Base-by-base conservation (phyloP, 1,140 invertebrate genomes). In the Drosophila ficusphila region DNA sequence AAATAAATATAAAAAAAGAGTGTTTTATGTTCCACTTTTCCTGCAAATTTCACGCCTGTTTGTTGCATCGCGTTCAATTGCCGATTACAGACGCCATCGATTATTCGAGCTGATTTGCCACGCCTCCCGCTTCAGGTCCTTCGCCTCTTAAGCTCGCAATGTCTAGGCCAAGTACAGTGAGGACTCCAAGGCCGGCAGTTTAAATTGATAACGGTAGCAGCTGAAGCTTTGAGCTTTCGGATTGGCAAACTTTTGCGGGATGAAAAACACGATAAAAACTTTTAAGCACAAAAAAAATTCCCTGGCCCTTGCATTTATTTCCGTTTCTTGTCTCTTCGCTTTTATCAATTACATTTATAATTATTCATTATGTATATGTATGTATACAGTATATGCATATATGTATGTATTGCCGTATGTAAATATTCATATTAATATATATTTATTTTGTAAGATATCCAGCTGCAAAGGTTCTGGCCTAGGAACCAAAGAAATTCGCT, bases 331-430 rank as follows among this genome's bases (percentile, higher is more conserved):
- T 25, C n/a, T 48, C n/a, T 31, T 48, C 52, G 11, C 2, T 21
- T 48, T 68, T 34, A 67, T 57, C 36, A 68, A 68, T 74, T 78
- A 78, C 76, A 78, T 57, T 79, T 46, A 46, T 44, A 76, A 33
- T 70, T 73, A 65, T 51, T 51, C 27, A 48, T 46, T 47, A 47
- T 52, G 33, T 53, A 31, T 64, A 29, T 73, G 60, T 54, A 36
- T 47, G 16, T 61, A 51, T 41, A 39, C 62, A 64, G 33, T 57
- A 44, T 31, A 51, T 64, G 39, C 39, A 21, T 39, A 42, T 57
- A 42, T 53, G 11, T 65, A 34, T 69, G 11, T 65, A 34, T 69
- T 68, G 54, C 54, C 54, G 42, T 16, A 51, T 65, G n/a, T 41
- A 65, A 41, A 51, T 65, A 51, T 61, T 48, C n/a, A 52, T 42